Percentiles rank a stretch among this genome's conserved stretches.
phyloP scores from a whole-genome alignment of 2,797 vertebrate species.

The Hylomyscus alleni region DNA sequence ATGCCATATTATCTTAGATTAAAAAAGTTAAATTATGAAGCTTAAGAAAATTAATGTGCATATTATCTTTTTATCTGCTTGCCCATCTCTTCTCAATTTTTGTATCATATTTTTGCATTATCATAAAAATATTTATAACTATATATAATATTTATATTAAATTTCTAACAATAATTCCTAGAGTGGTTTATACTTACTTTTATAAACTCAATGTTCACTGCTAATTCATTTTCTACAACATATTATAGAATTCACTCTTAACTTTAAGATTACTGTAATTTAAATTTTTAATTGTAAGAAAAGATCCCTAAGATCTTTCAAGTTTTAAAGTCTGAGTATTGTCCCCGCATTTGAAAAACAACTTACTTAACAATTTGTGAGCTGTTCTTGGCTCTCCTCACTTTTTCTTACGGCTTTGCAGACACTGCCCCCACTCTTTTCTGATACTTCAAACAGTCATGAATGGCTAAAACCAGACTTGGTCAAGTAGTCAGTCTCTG shows the following conservation, averaged over 20 bases:
- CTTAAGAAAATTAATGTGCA: conserved; percentile 22
- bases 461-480: not conserved
- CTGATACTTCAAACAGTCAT: not conserved
- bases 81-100: not conserved
- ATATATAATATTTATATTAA: not conserved
- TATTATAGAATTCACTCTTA: not conserved
- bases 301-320: conserved; percentile 3
- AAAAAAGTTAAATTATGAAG: not conserved
- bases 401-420: not conserved
- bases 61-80: not conserved
- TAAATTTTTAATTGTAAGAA: conserved; percentile 17
- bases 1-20: conserved; percentile 7
- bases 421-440: not conserved
- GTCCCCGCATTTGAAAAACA: not conserved
- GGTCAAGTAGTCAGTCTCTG: not conserved
- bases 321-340: conserved; percentile 41
- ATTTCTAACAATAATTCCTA: conserved; percentile 23
- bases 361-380: not conserved
- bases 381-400: not conserved
- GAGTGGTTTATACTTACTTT: conserved; percentile 1
- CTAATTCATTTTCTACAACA: not conserved
- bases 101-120: not conserved
- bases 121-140: not conserved
- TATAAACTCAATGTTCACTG: conserved; percentile 3
- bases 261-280: conserved; percentile 6